phyloP scores from a whole-genome alignment of 2,113 vertebrate genomes.

The Ictidomys tridecemlineatus region DNA sequence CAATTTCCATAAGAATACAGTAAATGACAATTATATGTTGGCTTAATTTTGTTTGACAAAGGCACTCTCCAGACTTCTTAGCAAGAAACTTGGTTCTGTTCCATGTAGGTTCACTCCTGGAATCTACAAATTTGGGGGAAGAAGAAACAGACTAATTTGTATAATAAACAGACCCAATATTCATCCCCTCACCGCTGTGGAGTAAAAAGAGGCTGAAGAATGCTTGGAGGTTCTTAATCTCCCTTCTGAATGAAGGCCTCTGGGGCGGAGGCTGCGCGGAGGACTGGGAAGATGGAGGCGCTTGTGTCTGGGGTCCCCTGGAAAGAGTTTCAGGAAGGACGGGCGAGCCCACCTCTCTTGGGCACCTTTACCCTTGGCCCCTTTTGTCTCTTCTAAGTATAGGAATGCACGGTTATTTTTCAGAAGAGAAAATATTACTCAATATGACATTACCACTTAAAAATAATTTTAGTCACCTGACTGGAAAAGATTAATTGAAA shows the following conservation, averaged over 20 bases:
- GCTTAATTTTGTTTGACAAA: constrained; percentile 81
- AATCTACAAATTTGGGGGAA: constrained; percentile 43
- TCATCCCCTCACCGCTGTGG: not conserved
- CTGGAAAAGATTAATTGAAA: not conserved
- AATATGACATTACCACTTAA: not conserved
- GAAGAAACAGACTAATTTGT: constrained; percentile 63
- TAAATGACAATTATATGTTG: constrained; percentile 82
- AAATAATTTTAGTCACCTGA: not conserved
- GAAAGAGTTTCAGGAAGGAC: not conserved
- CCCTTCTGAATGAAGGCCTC: not conserved
- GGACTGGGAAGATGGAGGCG: not conserved
- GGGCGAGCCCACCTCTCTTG: rapidly evolving
- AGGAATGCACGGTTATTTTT: not conserved
- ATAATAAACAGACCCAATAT: not conserved
- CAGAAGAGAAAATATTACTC: not conserved
- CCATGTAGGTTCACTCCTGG: constrained; percentile 49
- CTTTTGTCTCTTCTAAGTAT: not conserved
- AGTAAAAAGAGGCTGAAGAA: not conserved
- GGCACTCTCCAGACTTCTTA: constrained; percentile 66
- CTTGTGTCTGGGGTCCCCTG: not conserved
- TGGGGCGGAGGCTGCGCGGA: rapidly evolving
- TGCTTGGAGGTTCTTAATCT: not conserved
- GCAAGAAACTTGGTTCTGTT: constrained; percentile 71
- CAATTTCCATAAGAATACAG: constrained; percentile 83
- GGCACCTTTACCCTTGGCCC: not conserved